phyloP scores from a whole-genome alignment of 2,113 vertebrate species.

The Microcebus griseorufus region DNA sequence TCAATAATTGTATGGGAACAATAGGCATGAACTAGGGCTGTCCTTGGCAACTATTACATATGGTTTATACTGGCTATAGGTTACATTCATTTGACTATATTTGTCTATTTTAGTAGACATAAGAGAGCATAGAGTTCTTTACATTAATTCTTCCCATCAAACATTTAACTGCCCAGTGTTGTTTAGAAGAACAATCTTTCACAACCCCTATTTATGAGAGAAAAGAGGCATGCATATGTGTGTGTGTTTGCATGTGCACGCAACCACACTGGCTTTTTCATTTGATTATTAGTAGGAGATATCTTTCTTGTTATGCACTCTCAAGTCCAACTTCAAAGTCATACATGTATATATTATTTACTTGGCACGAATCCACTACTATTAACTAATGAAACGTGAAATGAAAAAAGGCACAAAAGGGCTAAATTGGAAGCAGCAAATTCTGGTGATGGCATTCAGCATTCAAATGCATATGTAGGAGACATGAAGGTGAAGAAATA shows the following conservation, averaged over 20 bases:
- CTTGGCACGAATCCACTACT: slow-evolving; percentile 13
- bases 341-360: slow-evolving; percentile 46
- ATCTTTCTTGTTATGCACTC: neutral
- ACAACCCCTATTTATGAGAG: neutral
- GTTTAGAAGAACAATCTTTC: neutral
- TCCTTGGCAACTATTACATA: neutral
- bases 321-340: slow-evolving; percentile 42
- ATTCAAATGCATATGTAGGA: slow-evolving; percentile 14
- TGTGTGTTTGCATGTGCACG: too few species aligned
- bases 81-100: neutral
- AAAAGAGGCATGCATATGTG: neutral
- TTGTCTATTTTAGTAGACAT: neutral
- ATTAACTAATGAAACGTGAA: slow-evolving; percentile 70
- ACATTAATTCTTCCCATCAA: neutral
- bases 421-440: neutral
- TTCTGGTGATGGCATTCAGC: neutral
- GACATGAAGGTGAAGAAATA: slow-evolving; percentile 45
- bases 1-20: neutral
- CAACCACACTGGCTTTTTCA: neutral
- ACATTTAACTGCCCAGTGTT: neutral
- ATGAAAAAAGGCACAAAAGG: slow-evolving; percentile 40
- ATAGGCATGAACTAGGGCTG: accelerated
- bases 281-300: neutral
- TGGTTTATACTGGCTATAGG: accelerated
- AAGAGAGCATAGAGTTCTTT: neutral